A percentile compares a stretch with the other conserved stretches of the same genome.
phyloP scores from a whole-genome alignment of 2,113 vertebrate genomes.

The Condylura cristata region DNA sequence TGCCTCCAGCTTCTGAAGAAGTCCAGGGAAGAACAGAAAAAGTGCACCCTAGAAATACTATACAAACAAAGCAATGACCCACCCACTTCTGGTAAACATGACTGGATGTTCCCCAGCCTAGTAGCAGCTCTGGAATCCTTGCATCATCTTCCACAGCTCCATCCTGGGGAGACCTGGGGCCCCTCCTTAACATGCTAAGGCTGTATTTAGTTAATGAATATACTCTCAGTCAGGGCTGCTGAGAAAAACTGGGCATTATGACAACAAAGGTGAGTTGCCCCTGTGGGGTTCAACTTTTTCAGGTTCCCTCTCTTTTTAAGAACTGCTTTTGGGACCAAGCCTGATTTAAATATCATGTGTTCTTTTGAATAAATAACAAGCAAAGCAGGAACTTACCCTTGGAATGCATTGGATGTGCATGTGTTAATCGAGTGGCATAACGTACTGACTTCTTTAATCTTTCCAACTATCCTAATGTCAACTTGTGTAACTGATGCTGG shows the following conservation, averaged over 20 bases:
- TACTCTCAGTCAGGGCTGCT: not conserved
- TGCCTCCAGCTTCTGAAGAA: slow-evolving; percentile 26
- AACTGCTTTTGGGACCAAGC: not conserved
- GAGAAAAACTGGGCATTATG: not conserved
- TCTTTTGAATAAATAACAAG: not conserved
- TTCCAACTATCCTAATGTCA: not conserved
- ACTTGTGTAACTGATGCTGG: not conserved
- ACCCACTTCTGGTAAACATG: not conserved
- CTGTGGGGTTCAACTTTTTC: not conserved
- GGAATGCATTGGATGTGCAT: not conserved
- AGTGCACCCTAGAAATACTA: not conserved
- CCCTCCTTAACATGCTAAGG: not conserved
- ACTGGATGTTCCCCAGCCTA: not conserved
- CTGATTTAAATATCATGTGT: not conserved
- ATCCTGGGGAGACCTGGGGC: not conserved
- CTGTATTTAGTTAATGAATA: not conserved
- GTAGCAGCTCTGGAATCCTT: not conserved
- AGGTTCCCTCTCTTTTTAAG: not conserved
- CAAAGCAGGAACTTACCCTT: not conserved
- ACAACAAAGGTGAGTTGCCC: not conserved
- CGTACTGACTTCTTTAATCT: not conserved
- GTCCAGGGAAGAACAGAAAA: not conserved
- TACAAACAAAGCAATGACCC: not conserved
- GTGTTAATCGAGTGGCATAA: not conserved
- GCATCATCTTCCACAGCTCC: not conserved